Evolutionary conservation across 2,888 invertebrate species (phyloP).

Genomic region (Ichneumoninae sp.): DNA sequence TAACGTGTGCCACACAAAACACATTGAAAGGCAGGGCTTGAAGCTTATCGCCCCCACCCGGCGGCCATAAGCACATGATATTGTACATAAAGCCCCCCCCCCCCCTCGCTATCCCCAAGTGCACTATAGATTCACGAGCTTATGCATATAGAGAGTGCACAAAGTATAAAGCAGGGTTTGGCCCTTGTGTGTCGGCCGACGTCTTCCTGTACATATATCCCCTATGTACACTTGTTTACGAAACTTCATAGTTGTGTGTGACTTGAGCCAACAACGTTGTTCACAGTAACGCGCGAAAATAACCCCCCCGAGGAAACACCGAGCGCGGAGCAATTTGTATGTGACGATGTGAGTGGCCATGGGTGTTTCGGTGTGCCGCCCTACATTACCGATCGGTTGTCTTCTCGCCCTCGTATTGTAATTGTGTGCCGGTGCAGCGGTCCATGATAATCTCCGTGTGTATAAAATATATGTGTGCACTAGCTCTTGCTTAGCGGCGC

Average conservation of each 20-base stretch:
- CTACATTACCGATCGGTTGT: slow-evolving; percentile 20
- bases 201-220: slow-evolving; percentile 13
- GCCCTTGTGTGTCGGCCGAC: slow-evolving; percentile 18
- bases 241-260: slow-evolving; percentile 25
- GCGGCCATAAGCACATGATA: slow-evolving; percentile 15
- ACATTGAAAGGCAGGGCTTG: slow-evolving; percentile 4
- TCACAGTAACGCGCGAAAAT: slow-evolving; percentile 25
- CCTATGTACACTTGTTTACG: slow-evolving; percentile 23
- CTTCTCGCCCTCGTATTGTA: slow-evolving; percentile 21
- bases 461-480: slow-evolving; percentile 18
- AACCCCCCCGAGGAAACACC: slow-evolving; percentile 39
- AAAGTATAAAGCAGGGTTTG: slow-evolving; percentile 37
- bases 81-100: slow-evolving; percentile 21
- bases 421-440: slow-evolving; percentile 13
- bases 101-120: background rate
- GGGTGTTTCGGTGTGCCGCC: slow-evolving; percentile 7
- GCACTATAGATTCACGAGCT: slow-evolving; percentile 28
- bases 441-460: slow-evolving; percentile 14
- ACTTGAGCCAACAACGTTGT: slow-evolving; percentile 52
- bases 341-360: slow-evolving; percentile 14
- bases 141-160: slow-evolving; percentile 16
- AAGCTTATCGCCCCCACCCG: background rate
- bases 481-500: slow-evolving; percentile 61
- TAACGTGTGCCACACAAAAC: slow-evolving; percentile 63
- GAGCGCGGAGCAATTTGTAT: slow-evolving; percentile 42